Percentiles rank a stretch among this genome's conserved stretches.
These are phyloP conservation scores for Araneus ventricosus DNA, from an alignment of 1,140 invertebrate species.

Conservation along the genomic window DNA sequence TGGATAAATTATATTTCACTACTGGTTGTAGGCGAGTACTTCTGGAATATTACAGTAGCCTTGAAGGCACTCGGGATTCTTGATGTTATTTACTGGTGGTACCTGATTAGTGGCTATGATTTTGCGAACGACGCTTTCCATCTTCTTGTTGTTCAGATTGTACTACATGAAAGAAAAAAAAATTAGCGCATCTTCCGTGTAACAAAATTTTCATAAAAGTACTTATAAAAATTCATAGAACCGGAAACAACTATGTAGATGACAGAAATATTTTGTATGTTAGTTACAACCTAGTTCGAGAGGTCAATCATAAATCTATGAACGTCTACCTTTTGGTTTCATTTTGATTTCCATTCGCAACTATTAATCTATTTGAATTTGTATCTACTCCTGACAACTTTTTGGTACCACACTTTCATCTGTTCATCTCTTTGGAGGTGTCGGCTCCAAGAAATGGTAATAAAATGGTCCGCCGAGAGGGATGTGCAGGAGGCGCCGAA, in stretches of 20 bases:
- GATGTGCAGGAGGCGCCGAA: no score
- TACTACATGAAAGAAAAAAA: conserved; percentile 44
- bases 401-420: no score
- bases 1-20: neutral
- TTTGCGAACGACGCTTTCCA: conserved; percentile 53
- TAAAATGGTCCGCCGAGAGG: no score
- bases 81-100: conserved; percentile 46
- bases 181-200: no score
- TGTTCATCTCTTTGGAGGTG: no score
- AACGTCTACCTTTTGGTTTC: neutral
- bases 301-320: neutral
- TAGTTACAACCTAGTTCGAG: neutral
- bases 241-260: no score
- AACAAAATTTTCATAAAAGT: no score
- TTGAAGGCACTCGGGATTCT: conserved; percentile 48
- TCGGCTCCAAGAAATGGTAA: no score
- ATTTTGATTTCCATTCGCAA: neutral
- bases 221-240: no score
- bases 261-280: neutral
- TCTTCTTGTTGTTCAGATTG: conserved; percentile 65
- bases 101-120: conserved; percentile 42
- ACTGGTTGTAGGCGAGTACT: neutral
- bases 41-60: conserved; percentile 40
- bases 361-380: no score
- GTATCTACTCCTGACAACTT: no score